Conservation (phyloP, 1,140 invertebrate genomes). For the Bicyclus anynana region DNA sequence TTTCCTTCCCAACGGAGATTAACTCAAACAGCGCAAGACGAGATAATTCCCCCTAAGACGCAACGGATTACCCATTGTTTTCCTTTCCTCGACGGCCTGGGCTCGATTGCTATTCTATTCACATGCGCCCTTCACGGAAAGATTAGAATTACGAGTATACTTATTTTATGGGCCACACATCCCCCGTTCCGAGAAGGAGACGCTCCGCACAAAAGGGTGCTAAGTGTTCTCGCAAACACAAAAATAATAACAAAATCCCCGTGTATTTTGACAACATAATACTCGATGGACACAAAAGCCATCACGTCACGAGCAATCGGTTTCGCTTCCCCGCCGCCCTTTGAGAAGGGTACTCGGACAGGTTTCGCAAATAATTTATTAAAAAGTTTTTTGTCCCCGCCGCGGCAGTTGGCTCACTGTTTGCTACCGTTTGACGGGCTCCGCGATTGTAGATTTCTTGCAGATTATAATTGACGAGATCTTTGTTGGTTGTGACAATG, state of each 20-base stretch:
- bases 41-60: slow-evolving; percentile 28
- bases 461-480: slow-evolving; percentile 74
- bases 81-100: slow-evolving; percentile 33
- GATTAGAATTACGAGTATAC: slow-evolving; percentile 40
- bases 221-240: slow-evolving; percentile 73
- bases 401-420: slow-evolving; percentile 46
- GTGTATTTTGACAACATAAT: slow-evolving; percentile 76
- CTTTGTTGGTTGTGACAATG: slow-evolving; percentile 69
- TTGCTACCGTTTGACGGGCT: slow-evolving; percentile 64
- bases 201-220: slow-evolving; percentile 57
- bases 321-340: slow-evolving; percentile 62
- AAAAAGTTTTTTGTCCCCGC: slow-evolving; percentile 60
- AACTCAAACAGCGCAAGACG: slow-evolving; percentile 26
- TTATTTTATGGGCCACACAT: slow-evolving; percentile 51
- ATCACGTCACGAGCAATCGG: slow-evolving; percentile 71
- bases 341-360: slow-evolving; percentile 64
- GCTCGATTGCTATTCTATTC: slow-evolving; percentile 60
- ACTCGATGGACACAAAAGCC: slow-evolving; percentile 68
- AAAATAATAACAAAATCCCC: slow-evolving; percentile 75
- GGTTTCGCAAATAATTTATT: slow-evolving; percentile 75
- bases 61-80: slow-evolving; percentile 44
- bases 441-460: slow-evolving; percentile 59
- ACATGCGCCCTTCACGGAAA: slow-evolving; percentile 55
- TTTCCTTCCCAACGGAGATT: slow-evolving; percentile 29
- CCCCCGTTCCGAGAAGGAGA: slow-evolving; percentile 56